Base-by-base conservation (phyloP, 2,113 vertebrate genomes). In the Ciconia boyciana region DNA sequence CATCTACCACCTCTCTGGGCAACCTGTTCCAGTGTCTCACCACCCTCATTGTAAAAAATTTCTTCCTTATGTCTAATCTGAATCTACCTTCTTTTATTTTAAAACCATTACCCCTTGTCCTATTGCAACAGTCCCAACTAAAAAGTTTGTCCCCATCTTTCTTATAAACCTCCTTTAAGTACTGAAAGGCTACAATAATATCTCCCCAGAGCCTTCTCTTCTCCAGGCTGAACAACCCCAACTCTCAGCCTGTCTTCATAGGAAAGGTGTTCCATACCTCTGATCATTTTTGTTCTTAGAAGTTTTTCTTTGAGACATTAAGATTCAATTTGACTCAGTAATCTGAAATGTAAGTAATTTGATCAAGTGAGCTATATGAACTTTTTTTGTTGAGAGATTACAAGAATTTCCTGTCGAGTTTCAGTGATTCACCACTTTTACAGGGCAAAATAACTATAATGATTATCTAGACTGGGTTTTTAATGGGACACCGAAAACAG, bases 51-150 rank as follows among this genome's bases (percentile, higher is more conserved):
- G 9, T 51, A 51, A 76, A 82, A 55, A 29, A 43, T 4, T 5
- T 44, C 13, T 54, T 68, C 60, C 20, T 64, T 70, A 6, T 44
- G 51, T 13, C 7, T 41, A 31, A 3, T 26, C 55, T 62, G 7
- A 58, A 25, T 58, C 18, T 57, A 6, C 9, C 1, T 3, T n/a
- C 32, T 34, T 64, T 57, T 3, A 13, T 10, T 76, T 77, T 83
- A 52, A 71, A 77, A 18, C 13, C 7, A 14, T 44, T 44, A 9
- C 17, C 8, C 15, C 6, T 77, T 51, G 28, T 29, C 20, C 29
- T 83, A 3, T 41, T 0, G 0, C 64, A 26, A 46, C 15, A 65
- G 5, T 2, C 3, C 13, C 16, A 39, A 2, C 9, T 25, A 39
- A 88, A 48, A 39, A 6, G 13, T 21, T 29, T 44, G 8, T n/a